These are phyloP conservation scores for Dynastes maya DNA, from an alignment of 2,888 invertebrate genomes.

Conservation along the genomic window DNA sequence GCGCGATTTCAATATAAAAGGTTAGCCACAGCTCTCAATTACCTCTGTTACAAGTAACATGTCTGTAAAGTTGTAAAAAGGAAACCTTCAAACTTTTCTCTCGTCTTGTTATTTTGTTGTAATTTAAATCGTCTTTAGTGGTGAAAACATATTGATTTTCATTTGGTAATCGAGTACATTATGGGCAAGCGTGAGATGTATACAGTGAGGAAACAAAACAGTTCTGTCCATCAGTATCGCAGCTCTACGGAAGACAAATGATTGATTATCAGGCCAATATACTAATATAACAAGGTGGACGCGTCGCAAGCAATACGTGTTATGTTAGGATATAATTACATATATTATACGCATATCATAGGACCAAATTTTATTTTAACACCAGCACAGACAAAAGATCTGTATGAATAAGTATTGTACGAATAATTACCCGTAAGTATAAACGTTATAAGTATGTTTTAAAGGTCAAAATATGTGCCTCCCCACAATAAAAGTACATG, in stretches of 20 bases:
- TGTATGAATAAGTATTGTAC: too few species aligned
- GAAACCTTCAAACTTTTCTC: neutral
- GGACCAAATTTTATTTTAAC: too few species aligned
- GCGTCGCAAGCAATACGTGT: constrained; percentile 31
- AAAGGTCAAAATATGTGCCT: too few species aligned
- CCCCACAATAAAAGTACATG: too few species aligned
- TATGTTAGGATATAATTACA: constrained; percentile 18
- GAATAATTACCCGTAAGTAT: too few species aligned
- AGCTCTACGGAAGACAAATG: constrained; percentile 29
- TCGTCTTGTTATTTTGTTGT: neutral
- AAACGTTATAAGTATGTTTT: too few species aligned
- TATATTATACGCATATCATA: neutral
- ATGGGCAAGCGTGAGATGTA: neutral
- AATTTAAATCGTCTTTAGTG: too few species aligned
- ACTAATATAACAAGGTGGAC: constrained; percentile 44
- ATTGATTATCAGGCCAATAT: constrained; percentile 46
- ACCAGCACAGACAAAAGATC: too few species aligned
- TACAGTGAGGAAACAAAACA: neutral
- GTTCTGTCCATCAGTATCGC: constrained; percentile 38
- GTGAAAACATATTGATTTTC: neutral
- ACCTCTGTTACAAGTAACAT: constrained; percentile 1
- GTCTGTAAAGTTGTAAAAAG: too few species aligned
- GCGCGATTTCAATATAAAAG: too few species aligned
- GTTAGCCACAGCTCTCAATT: neutral
- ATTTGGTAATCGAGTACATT: neutral